Conservation (phyloP, 2,797 vertebrate genomes). For the Echiichthys vipera region DNA sequence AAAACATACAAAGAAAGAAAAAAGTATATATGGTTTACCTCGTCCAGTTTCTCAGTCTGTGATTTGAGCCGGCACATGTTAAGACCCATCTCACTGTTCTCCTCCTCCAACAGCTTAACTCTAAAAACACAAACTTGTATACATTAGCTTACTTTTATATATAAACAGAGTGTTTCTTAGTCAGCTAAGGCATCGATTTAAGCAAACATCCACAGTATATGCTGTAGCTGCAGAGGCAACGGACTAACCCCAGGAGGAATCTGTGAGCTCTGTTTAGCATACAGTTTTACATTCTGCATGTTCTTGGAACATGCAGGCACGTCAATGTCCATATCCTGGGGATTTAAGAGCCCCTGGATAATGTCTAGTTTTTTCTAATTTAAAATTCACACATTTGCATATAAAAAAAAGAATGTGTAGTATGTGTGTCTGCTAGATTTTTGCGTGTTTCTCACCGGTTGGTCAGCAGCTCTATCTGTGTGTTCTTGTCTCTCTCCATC, state of each 20-base stretch:
- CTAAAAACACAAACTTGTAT: slow-evolving; percentile 72
- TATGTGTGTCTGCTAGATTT: neutral
- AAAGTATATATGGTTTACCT: slow-evolving; percentile 80
- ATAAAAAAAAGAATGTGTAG: neutral
- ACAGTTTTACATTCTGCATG: slow-evolving; percentile 9
- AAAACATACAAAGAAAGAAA: neutral
- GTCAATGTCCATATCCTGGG: neutral
- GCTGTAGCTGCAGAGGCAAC: neutral
- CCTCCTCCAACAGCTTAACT: slow-evolving; percentile 92
- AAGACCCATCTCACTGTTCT: slow-evolving; percentile 87
- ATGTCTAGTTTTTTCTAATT: neutral
- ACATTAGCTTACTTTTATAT: slow-evolving; percentile 15
- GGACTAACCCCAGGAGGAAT: slow-evolving; percentile 14
- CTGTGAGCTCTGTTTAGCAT: slow-evolving; percentile 21
- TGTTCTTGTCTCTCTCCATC: slow-evolving; percentile 92
- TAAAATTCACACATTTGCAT: neutral
- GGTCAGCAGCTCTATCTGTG: slow-evolving; percentile 91
- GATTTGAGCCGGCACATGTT: slow-evolving; percentile 90
- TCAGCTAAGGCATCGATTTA: neutral
- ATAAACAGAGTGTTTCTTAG: neutral
- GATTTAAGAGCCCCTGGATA: neutral
- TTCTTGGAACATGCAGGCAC: neutral
- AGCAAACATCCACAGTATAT: slow-evolving; percentile 1
- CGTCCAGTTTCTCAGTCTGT: slow-evolving; percentile 93
- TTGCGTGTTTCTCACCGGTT: slow-evolving; percentile 83